Percentiles rank a stretch among this genome's conserved stretches.
Evolutionary conservation across 1,140 invertebrate genomes (phyloP).

Genomic region (Ostrea edulis): DNA sequence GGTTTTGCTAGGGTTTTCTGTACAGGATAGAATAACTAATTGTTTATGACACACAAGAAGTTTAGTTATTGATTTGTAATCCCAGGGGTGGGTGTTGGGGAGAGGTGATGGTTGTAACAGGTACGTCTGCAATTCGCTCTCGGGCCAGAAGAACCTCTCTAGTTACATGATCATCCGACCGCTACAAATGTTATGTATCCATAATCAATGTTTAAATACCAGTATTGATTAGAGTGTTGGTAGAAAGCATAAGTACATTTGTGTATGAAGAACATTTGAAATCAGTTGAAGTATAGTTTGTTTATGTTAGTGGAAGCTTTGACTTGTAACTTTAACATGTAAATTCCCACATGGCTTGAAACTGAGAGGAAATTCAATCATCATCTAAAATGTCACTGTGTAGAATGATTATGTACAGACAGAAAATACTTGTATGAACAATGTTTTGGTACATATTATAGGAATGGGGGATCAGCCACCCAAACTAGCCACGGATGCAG

Average conservation of each 20-base stretch:
- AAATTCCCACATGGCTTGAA: no score
- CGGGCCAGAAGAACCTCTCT: background rate
- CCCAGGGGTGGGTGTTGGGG: background rate
- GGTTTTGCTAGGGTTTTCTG: background rate
- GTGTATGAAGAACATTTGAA: background rate
- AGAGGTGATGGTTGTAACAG: background rate
- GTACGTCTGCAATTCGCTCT: background rate
- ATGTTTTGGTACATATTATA: background rate
- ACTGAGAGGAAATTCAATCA: no score
- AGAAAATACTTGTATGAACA: no score
- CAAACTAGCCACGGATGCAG: constrained; percentile 66
- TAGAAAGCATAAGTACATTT: background rate
- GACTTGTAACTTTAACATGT: no score
- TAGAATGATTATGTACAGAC: no score
- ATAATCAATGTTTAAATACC: background rate
- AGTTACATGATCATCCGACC: background rate
- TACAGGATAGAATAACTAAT: constrained; percentile 10
- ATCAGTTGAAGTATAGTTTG: background rate
- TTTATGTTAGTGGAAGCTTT: no score
- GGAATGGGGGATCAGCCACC: constrained; percentile 52
- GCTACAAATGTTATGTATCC: background rate
- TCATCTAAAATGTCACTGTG: no score
- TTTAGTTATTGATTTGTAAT: background rate
- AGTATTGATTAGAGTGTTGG: background rate
- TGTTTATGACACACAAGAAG: constrained; percentile 37